Evolutionary conservation across 2,888 invertebrate species (phyloP).

Genomic region (Tipula helvola): DNA sequence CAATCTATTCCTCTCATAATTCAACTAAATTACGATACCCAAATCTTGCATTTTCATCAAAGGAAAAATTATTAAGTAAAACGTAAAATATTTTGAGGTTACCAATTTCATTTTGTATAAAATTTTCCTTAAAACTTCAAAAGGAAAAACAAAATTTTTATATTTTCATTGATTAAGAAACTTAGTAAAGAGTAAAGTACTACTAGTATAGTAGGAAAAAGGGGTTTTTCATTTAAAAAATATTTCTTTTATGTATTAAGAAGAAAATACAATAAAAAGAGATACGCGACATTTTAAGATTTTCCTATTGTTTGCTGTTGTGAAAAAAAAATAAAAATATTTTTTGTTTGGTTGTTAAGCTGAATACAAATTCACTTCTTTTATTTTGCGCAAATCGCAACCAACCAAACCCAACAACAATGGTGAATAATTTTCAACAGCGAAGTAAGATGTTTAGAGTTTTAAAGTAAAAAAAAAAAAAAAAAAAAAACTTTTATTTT

Average conservation of each 20-base stretch:
- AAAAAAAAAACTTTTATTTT: not conserved
- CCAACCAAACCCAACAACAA: not conserved
- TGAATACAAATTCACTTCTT: not conserved
- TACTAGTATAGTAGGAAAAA: not conserved
- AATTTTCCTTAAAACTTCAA: not conserved
- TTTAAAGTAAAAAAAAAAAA: not conserved
- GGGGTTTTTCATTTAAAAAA: not conserved
- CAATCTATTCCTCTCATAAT: too few species aligned
- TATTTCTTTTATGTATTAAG: not conserved
- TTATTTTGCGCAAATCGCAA: not conserved
- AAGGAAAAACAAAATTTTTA: not conserved
- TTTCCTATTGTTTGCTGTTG: not conserved
- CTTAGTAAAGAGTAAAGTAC: not conserved
- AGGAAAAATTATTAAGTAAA: not conserved
- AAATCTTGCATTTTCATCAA: not conserved
- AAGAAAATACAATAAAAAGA: not conserved
- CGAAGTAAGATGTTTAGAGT: not conserved
- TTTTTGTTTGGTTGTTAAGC: not conserved
- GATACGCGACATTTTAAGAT: not conserved
- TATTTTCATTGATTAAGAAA: not conserved
- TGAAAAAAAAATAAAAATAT: not conserved
- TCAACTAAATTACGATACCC: not conserved
- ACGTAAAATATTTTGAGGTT: not conserved
- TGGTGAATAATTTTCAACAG: not conserved
- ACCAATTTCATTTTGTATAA: not conserved